Base-by-base conservation (phyloP, 1,140 invertebrate genomes). In the Drosophila equinoxialis region DNA sequence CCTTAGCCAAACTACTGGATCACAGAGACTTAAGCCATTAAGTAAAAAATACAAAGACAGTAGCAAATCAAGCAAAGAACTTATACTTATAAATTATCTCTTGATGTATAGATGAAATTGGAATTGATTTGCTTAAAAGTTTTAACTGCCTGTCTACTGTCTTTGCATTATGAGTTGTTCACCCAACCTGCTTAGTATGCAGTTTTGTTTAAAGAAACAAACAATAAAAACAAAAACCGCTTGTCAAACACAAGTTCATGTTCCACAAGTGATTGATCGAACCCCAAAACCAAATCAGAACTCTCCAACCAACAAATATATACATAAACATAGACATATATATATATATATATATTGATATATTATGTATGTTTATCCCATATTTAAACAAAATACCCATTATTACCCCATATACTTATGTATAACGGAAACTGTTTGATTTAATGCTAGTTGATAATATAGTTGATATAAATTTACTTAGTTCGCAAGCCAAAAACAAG, bases 401-500 rank as follows among this genome's bases (percentile, higher is more conserved):
- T 20, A 58, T 30, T 23, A 37, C 41, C 51, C 64, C 76, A 68
- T 54, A 57, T 70, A 65, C 37, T 14, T 20, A 48, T 37, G 68
- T 71, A 71, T 73, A 51, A 51, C 17, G 45, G 45, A 51, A 51
- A 11, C 45, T 51, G 71, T 69, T 73, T 17, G 41, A 71, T 42
- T 55, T 65, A 55, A 73, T 75, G 54, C 54, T 68, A 75, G 69
- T 41, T 72, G 57, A 42, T 55, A 45, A 67, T 61, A 30, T 45
- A 20, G 54, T 30, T 30, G 30, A 30, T 30, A 30, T 30, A 30
- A 26, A 62, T 51, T 55, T 42, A 80, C 66, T 67, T 76, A 71
- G 68, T 71, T 67, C 67, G 77, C 77, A 80, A 80, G 68, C 72
- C 67, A 30, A 30, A 30, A 30, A 30, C 68, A 39, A 66, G 6